Percentiles rank a stretch among this genome's conserved stretches.
phyloP scores from a whole-genome alignment of 2,113 vertebrate genomes.

The Crotalus viridis region DNA sequence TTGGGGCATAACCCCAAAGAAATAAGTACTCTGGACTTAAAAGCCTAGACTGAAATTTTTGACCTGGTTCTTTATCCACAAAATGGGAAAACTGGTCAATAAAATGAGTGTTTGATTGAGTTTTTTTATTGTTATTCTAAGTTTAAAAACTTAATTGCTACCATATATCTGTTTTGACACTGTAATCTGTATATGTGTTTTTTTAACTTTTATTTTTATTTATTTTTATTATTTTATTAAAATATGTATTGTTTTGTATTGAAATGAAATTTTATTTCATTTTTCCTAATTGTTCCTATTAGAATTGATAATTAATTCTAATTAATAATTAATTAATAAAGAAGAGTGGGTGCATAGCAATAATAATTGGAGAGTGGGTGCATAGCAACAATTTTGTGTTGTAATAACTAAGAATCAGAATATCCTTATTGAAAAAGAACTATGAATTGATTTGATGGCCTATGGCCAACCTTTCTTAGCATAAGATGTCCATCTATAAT shows the following conservation, averaged over 20 bases:
- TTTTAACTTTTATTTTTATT: background rate
- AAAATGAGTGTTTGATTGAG: background rate
- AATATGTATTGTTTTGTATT: background rate
- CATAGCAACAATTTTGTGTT: background rate
- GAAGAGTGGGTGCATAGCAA: background rate
- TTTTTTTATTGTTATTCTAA: background rate
- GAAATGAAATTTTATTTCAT: background rate
- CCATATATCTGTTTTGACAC: background rate
- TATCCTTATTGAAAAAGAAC: background rate
- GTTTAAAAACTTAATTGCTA: background rate
- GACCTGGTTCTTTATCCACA: background rate
- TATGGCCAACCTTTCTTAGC: background rate
- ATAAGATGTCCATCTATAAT: background rate
- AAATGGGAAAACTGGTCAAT: background rate
- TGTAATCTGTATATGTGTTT: background rate
- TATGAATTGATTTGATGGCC: background rate
- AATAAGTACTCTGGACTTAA: background rate
- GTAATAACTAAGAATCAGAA: background rate
- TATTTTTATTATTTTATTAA: background rate
- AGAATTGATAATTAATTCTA: too few relatives aligned
- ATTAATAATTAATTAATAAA: background rate
- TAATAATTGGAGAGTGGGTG: background rate
- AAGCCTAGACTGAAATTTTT: background rate
- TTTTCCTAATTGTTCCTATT: background rate
- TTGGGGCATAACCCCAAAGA: background rate